Conservation (phyloP, 2,888 invertebrate genomes). For the Arrhopalites spinosus region DNA sequence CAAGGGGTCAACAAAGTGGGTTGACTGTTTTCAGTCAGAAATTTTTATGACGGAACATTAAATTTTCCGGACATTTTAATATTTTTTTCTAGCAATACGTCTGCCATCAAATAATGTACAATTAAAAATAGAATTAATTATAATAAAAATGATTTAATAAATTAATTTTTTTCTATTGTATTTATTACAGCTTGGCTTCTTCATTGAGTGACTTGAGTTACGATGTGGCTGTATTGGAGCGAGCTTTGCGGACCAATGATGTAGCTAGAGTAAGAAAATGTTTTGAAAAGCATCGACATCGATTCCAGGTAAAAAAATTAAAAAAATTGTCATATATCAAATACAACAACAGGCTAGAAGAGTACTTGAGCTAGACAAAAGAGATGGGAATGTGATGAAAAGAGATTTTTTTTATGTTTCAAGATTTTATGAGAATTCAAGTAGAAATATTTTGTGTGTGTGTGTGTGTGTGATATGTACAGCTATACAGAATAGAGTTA, state of each 20-base stretch:
- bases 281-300: constrained; percentile 64
- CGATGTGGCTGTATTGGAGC: constrained; percentile 63
- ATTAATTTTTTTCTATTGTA: neutral
- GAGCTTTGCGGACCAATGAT: constrained; percentile 64
- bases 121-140: neutral
- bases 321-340: neutral
- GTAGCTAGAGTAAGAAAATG: constrained; percentile 62
- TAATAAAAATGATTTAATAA: neutral
- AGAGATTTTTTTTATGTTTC: neutral
- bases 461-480: too few relatives aligned
- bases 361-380: neutral
- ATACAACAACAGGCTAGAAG: neutral
- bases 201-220: constrained; percentile 61
- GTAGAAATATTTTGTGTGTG: neutral
- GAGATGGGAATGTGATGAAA: neutral
- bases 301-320: constrained; percentile 59
- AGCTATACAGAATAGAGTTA: too few relatives aligned
- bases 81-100: too few relatives aligned
- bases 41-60: too few relatives aligned
- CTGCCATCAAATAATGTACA: too few relatives aligned
- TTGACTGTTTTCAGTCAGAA: too few relatives aligned
- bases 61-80: too few relatives aligned
- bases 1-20: too few relatives aligned
- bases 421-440: neutral
- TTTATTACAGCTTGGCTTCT: constrained; percentile 59